Conservation (phyloP, 2,888 invertebrate genomes). For the Pollenia angustigena region DNA sequence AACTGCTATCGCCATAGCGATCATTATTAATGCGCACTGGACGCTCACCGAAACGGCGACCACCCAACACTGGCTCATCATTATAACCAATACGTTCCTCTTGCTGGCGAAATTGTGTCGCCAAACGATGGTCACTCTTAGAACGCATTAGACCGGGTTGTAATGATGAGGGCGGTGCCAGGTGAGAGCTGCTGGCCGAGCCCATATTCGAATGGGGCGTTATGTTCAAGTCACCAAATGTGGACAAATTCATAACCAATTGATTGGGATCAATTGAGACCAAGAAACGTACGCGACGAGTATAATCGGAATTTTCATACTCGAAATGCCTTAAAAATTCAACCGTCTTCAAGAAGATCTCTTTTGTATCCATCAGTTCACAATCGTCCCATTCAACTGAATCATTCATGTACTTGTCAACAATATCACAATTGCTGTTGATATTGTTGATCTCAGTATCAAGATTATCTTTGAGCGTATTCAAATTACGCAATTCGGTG, state of each 20-base stretch:
- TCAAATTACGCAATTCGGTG: slow-evolving; percentile 93
- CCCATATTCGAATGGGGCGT: slow-evolving; percentile 86
- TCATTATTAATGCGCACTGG: slow-evolving; percentile 84
- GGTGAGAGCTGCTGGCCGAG: slow-evolving; percentile 84
- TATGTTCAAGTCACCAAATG: slow-evolving; percentile 95
- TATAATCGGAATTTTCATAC: slow-evolving; percentile 95
- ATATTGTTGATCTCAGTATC: slow-evolving; percentile 98
- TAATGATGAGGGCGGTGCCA: slow-evolving; percentile 87
- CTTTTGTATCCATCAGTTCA: slow-evolving; percentile 97
- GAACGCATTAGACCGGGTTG: slow-evolving; percentile 94
- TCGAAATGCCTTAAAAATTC: slow-evolving; percentile 98
- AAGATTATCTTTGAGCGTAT: slow-evolving; percentile 95
- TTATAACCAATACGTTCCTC: slow-evolving; percentile 91
- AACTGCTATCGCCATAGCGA: slow-evolving; percentile 83
- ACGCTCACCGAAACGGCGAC: slow-evolving; percentile 92
- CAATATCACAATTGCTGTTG: slow-evolving; percentile 97
- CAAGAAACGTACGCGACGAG: slow-evolving; percentile 92
- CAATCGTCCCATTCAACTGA: slow-evolving; percentile 96
- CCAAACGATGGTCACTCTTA: slow-evolving; percentile 96
- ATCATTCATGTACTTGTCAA: slow-evolving; percentile 96
- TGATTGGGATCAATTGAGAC: slow-evolving; percentile 97
- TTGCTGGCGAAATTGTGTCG: slow-evolving; percentile 94
- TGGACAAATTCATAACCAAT: slow-evolving; percentile 93
- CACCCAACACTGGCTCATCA: slow-evolving; percentile 89
- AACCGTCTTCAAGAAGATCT: slow-evolving; percentile 97